Evolutionary conservation across 2,797 vertebrate genomes (phyloP).

Genomic region (Hirundo rustica): DNA sequence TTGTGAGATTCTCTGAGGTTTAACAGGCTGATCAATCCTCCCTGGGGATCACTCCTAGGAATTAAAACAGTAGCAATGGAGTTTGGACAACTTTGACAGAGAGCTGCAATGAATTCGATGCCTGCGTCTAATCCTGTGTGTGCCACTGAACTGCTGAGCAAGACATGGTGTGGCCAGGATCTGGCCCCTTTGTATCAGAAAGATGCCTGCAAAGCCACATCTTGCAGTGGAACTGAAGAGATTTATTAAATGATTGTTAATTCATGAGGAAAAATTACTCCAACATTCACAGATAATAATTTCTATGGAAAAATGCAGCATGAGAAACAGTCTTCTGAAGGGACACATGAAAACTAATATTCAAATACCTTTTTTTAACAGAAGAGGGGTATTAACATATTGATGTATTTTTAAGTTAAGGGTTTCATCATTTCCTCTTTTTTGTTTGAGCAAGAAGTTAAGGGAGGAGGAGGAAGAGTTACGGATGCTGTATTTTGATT

Average conservation of each 20-base stretch:
- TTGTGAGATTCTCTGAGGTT: neutral
- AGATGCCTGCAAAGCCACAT: neutral
- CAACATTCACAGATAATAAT: neutral
- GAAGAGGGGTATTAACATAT: neutral
- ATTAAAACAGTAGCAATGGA: neutral
- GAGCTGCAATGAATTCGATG: neutral
- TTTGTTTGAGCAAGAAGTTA: neutral
- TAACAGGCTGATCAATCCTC: neutral
- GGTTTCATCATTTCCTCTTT: neutral
- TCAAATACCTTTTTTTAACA: neutral
- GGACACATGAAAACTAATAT: neutral
- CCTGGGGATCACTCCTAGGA: accelerated
- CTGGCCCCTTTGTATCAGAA: neutral
- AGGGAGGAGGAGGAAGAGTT: neutral
- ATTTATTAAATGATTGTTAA: neutral
- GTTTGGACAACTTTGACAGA: neutral
- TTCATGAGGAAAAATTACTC: neutral
- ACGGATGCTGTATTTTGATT: neutral
- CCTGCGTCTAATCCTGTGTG: neutral
- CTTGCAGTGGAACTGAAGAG: neutral
- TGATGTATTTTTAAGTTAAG: neutral
- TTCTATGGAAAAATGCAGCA: neutral
- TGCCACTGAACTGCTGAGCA: neutral
- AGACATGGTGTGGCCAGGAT: neutral
- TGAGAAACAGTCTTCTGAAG: neutral